Base-by-base conservation (phyloP, 1,140 invertebrate genomes). In the Orius laevigatus region DNA sequence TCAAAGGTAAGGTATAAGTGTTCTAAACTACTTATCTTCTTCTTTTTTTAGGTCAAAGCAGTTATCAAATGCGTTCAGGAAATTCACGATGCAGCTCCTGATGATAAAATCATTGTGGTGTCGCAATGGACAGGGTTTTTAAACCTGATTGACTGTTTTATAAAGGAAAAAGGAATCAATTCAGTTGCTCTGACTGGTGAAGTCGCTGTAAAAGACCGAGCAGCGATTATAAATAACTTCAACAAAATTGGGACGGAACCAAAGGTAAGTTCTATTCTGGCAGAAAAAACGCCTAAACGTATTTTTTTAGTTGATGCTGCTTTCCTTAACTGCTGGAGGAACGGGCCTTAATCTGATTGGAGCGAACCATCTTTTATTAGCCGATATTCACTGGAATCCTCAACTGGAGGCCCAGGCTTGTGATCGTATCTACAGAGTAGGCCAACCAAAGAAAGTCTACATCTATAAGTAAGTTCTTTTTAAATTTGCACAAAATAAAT, bases 321-420 rank as follows among this genome's bases (percentile, higher is more conserved):
- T 95, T 0, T 93, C 89, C 0, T 65, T 95, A 42, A 80, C 76
- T 41, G 88, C 89, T 49, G 91, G 91, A 44, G 90, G 90, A 18
- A 87, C 92, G 35, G 90, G 90, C 8, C 66, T 94, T 4, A 94
- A 95, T 68, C 65, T 95, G 18, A 73, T 87, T 50, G 89, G 89
- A 14, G 91, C 75, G 0, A 94, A 89, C 70, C 85, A 94, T 65
- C 66, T 97, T 8, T 75, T 95, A 38, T 59, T 97, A 3, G 58
- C 92, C 2, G 92, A 96, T 65, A 69, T 89, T 43, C 90, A 95
- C 63, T 96, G 91, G 90, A 96, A 96, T 70, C 91, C 90, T 0
- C 88, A 93, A 56, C 66, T 94, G 16, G 90, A 94, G 66, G 67
- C 78, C 4, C 90, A 96, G 62, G 89, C 90, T 0, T 87, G 85